These are phyloP conservation scores for Danaus melanippus DNA, from an alignment of 1,140 invertebrate genomes.

Conservation along the genomic window DNA sequence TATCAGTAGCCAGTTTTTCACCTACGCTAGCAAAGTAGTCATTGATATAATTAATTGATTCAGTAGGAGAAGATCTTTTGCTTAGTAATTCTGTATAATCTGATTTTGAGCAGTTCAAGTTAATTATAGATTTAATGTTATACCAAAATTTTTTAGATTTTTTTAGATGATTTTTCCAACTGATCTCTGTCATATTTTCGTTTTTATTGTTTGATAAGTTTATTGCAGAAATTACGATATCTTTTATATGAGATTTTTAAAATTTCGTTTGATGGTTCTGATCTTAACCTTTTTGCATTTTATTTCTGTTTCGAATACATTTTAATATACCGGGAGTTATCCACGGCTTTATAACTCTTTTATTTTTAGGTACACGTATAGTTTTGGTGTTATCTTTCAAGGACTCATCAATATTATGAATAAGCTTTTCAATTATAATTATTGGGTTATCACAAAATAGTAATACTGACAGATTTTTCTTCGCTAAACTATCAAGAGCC, in stretches of 20 bases:
- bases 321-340: no score
- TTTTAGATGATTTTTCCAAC: conserved; percentile 13
- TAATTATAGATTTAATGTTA: no score
- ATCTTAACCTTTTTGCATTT: conserved; percentile 6
- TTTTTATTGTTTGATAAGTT: conserved; percentile 19
- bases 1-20: conserved; percentile 13
- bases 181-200: conserved; percentile 11
- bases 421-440: no score
- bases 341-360: no score
- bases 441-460: no score
- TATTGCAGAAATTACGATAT: no score
- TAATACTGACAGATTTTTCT: no score
- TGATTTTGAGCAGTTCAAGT: conserved; percentile 7
- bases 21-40: conserved; percentile 17
- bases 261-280: conserved; percentile 9
- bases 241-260: no score
- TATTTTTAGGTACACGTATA: conserved; percentile 3
- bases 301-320: no score
- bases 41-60: conserved; percentile 20
- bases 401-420: no score
- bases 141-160: conserved; percentile 18
- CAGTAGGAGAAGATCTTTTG: conserved; percentile 6
- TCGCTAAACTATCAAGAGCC: no score
- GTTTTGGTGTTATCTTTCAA: conserved; percentile 5
- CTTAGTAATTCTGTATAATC: conserved; percentile 9